These are phyloP conservation scores for Synaphobranchus kaupii DNA, from an alignment of 2,797 vertebrate genomes.

Conservation along the genomic window DNA sequence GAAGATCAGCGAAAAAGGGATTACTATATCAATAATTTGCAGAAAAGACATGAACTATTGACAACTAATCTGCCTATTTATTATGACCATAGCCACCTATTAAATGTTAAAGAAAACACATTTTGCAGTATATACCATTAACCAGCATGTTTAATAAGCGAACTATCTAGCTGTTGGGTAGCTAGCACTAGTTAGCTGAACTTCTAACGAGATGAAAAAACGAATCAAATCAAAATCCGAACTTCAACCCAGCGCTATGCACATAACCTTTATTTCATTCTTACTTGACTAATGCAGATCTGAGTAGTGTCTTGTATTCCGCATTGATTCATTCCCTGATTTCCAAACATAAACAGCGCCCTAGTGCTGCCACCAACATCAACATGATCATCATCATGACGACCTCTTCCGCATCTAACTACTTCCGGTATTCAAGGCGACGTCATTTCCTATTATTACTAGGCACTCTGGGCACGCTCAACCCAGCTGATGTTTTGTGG, in stretches of 20 bases:
- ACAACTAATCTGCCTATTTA: background rate
- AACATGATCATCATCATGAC: background rate
- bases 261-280: background rate
- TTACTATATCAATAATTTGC: background rate
- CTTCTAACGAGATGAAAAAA: background rate
- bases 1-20: background rate
- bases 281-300: slow-evolving; percentile 29
- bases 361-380: background rate
- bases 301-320: background rate
- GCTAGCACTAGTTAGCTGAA: background rate
- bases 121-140: background rate
- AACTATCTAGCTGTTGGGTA: background rate
- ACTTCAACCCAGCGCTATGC: background rate
- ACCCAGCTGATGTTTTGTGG: background rate
- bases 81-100: background rate
- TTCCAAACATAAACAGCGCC: slow-evolving; percentile 29
- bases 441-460: slow-evolving; percentile 31
- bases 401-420: slow-evolving; percentile 41
- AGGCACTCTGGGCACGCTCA: background rate
- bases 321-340: slow-evolving; percentile 34
- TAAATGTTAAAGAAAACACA: background rate
- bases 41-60: background rate
- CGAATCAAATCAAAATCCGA: background rate
- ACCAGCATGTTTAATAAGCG: background rate
- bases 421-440: slow-evolving; percentile 30